Conservation (phyloP, 2,888 invertebrate species). For the Formica aserva region DNA sequence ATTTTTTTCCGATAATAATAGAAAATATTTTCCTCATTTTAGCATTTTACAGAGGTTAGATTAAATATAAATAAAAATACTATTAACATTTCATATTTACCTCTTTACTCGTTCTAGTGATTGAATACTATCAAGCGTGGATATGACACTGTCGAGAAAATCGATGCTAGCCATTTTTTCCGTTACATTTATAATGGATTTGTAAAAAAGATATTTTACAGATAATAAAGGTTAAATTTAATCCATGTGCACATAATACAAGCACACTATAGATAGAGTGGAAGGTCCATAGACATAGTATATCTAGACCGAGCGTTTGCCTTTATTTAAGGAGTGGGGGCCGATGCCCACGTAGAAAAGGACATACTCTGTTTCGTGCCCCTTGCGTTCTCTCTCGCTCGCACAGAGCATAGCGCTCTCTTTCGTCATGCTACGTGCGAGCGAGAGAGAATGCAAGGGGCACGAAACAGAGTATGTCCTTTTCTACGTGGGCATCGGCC, state of each 20-base stretch:
- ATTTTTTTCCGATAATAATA: background rate
- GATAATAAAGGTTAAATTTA: background rate
- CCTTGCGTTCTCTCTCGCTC: too few species aligned
- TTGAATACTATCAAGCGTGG: constrained; percentile 77
- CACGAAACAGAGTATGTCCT: too few species aligned
- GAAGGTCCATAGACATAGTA: too few species aligned
- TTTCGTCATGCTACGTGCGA: too few species aligned
- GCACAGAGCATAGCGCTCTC: too few species aligned
- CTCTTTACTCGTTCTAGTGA: constrained; percentile 83
- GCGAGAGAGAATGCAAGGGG: too few species aligned
- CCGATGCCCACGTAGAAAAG: too few species aligned
- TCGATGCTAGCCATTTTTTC: constrained; percentile 70
- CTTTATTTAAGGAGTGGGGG: too few species aligned
- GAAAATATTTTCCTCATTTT: constrained; percentile 22
- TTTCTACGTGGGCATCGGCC: too few species aligned
- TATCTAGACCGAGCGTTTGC: too few species aligned
- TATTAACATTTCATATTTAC: constrained; percentile 70
- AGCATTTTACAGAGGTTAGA: constrained; percentile 48
- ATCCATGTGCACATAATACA: background rate
- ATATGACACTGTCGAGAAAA: constrained; percentile 71
- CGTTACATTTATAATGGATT: constrained; percentile 47
- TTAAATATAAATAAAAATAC: background rate
- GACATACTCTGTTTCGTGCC: too few species aligned
- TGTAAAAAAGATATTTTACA: background rate
- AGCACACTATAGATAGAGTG: too few species aligned